These are phyloP conservation scores for Yponomeuta sedellus DNA, from an alignment of 2,888 invertebrate species.

Conservation along the genomic window DNA sequence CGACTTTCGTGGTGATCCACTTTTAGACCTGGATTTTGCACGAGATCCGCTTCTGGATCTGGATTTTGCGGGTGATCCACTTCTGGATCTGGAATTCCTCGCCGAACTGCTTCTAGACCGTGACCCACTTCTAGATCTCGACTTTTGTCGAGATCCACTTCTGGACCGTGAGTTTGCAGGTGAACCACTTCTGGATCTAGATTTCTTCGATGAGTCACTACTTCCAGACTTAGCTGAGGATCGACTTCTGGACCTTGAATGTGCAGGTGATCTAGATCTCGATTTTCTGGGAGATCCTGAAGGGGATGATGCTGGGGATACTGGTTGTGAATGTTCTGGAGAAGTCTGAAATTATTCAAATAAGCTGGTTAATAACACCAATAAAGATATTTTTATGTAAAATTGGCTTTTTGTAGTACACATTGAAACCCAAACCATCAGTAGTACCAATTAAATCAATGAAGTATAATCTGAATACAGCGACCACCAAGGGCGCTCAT, in stretches of 20 bases:
- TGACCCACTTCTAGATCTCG: conserved; percentile 23
- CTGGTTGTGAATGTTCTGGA: background rate
- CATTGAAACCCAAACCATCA: too few relatives aligned
- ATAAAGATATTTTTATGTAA: too few relatives aligned
- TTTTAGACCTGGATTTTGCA: conserved; percentile 28
- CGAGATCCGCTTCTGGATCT: conserved; percentile 3
- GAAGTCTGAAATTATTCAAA: background rate
- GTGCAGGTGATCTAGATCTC: conserved; percentile 30
- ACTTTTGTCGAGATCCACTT: conserved; percentile 22
- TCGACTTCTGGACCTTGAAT: conserved; percentile 6
- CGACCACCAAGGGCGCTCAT: too few relatives aligned
- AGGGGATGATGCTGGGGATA: conserved; percentile 19
- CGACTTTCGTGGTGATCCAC: conserved; percentile 15
- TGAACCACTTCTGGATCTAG: conserved; percentile 8
- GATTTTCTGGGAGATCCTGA: conserved; percentile 31
- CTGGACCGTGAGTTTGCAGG: background rate
- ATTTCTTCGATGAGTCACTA: conserved; percentile 20
- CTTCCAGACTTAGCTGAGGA: conserved; percentile 17
- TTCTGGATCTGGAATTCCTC: conserved; percentile 21
- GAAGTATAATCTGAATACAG: too few relatives aligned
- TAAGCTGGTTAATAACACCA: too few relatives aligned
- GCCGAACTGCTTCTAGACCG: background rate
- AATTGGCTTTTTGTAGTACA: too few relatives aligned
- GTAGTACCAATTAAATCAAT: too few relatives aligned
- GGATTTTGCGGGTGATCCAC: conserved; percentile 30